Evolutionary conservation across 64 coral and sea anemone species (phyloP), one percentile per base, ranked within the genome.

Genomic region (Montipora sp.): DNA sequence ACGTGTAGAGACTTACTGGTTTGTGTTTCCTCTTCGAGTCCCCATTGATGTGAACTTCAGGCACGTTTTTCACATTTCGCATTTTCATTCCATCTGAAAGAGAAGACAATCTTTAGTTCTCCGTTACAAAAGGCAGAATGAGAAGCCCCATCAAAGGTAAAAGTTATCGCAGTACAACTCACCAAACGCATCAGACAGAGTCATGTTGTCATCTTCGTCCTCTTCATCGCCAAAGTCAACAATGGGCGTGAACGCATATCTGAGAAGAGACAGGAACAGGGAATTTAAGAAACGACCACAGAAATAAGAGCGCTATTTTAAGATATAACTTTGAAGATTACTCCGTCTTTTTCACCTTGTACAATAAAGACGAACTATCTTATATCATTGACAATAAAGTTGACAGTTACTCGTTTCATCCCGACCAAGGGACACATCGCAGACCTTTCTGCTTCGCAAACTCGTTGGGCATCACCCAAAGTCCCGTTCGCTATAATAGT

Each of bases 61-160:
- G 76, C 19, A 71, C 69, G 47, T 94, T 79, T 55, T 98, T 70
- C 4, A 89, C 84, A 86, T 99, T 99, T 48, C 98, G 91, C 94
- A 96, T 99, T 81, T 99, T 99, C 98, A 99, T 99, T 7, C 98
- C 98, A 63, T 99, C 98, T 99, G 78, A n/a, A 11, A 78, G 85
- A 59, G 4, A 21, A 55, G 19, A 78, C 19, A 58, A 18, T 23
- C 19, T 20, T 71, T 21, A n/a, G 18, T 71, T 71, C 20, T 8
- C 8, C 21, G 68, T 15, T 9, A 21, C 68, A 23, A 68, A 71
- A 71, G 68, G 18, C 11, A 66, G 12, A 9, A 66, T 66, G 3
- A 14, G 11, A 66, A 15, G 53, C 6, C 27, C 27, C 27, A 27
- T 6, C 53, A 57, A 57, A 8, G 53, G 6, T 57, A 1, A 57